Evolutionary conservation across 1,140 invertebrate species (phyloP).

Genomic region (Achroia grisella): DNA sequence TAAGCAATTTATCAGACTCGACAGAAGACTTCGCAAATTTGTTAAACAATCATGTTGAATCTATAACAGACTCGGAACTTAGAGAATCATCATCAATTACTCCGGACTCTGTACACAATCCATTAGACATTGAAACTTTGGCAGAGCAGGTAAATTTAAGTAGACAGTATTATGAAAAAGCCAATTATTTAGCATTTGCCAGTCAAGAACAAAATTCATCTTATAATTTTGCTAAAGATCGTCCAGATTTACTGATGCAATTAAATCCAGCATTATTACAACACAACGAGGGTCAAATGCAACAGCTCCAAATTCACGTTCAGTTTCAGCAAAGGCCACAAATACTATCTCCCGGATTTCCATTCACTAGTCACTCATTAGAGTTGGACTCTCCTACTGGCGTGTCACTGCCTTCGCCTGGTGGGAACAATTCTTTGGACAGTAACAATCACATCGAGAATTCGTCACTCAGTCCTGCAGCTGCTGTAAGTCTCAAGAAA

Average conservation of each 20-base stretch:
- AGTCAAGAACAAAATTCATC: slow-evolving; percentile 70
- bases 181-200: slow-evolving; percentile 67
- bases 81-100: slow-evolving; percentile 77
- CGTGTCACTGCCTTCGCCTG: slow-evolving; percentile 85
- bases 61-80: slow-evolving; percentile 74
- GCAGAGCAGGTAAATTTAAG: slow-evolving; percentile 77
- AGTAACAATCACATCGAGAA: slow-evolving; percentile 75
- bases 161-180: slow-evolving; percentile 73
- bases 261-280: slow-evolving; percentile 59
- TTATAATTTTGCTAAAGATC: slow-evolving; percentile 60
- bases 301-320: slow-evolving; percentile 82
- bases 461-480: slow-evolving; percentile 77
- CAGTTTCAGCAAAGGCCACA: slow-evolving; percentile 78
- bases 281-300: slow-evolving; percentile 75
- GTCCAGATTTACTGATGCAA: slow-evolving; percentile 67
- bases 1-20: slow-evolving; percentile 60
- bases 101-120: slow-evolving; percentile 78
- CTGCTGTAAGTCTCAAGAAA: slow-evolving; percentile 77
- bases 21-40: slow-evolving; percentile 83
- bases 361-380: slow-evolving; percentile 79
- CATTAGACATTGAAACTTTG: slow-evolving; percentile 81
- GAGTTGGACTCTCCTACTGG: slow-evolving; percentile 85
- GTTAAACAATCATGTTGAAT: slow-evolving; percentile 78
- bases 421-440: slow-evolving; percentile 81
- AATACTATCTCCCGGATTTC: slow-evolving; percentile 80